Percentiles rank a stretch among this genome's conserved stretches.
Evolutionary conservation across 2,888 invertebrate genomes (phyloP).

Genomic region (Callinectes sapidus): DNA sequence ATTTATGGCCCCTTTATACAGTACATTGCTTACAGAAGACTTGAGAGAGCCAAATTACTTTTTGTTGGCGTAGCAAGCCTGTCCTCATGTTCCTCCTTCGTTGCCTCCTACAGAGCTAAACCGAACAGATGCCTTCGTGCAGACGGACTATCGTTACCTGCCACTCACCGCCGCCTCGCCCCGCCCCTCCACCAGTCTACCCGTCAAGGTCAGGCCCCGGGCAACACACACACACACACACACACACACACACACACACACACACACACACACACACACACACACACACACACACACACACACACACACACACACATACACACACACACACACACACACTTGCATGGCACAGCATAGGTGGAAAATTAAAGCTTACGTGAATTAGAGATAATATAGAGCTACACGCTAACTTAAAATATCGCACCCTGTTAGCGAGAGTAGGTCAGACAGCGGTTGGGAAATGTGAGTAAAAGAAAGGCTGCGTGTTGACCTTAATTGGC

Average conservation of each 20-base stretch:
- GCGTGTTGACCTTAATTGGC: background rate
- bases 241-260: conserved; percentile 14
- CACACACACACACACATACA: conserved; percentile 6
- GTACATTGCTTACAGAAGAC: background rate
- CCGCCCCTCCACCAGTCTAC: conserved; percentile 27
- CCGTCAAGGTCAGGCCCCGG: conserved; percentile 39
- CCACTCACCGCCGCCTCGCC: conserved; percentile 49
- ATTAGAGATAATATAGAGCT: background rate
- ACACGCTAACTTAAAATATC: background rate
- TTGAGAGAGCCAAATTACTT: background rate
- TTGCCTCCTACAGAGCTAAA: conserved; percentile 59
- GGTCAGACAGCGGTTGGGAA: background rate
- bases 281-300: conserved; percentile 21
- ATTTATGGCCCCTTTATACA: too few relatives aligned
- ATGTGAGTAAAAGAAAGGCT: background rate
- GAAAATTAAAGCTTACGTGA: background rate
- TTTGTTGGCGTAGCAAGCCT: background rate
- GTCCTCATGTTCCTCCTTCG: background rate
- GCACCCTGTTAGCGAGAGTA: background rate
- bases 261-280: conserved; percentile 16
- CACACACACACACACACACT: conserved; percentile 11
- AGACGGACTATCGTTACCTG: conserved; percentile 72
- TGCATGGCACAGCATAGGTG: background rate
- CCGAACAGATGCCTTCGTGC: conserved; percentile 71
- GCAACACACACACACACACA: conserved; percentile 12